These are phyloP conservation scores for Felis chaus DNA, from an alignment of 2,113 vertebrate species.

Conservation along the genomic window DNA sequence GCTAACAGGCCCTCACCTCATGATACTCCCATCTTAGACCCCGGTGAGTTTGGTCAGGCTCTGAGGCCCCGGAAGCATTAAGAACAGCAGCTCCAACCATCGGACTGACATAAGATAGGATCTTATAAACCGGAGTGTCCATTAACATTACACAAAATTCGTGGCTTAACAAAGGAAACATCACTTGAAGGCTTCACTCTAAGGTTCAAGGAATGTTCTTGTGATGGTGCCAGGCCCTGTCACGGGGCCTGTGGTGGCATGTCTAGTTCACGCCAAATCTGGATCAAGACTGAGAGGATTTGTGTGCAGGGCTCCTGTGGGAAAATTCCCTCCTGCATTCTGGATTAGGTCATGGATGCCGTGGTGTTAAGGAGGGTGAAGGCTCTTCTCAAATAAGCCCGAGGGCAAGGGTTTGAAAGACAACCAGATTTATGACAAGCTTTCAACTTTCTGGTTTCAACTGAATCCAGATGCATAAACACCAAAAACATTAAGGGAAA, in stretches of 20 bases:
- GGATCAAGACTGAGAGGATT: background rate
- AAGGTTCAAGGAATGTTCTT: background rate
- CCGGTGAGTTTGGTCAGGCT: background rate
- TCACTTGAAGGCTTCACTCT: background rate
- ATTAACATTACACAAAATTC: conserved; percentile 36
- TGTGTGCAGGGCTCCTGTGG: background rate
- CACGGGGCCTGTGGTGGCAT: background rate
- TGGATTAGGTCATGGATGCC: background rate
- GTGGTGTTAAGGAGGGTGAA: background rate
- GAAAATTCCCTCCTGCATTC: background rate
- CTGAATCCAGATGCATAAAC: background rate
- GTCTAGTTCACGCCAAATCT: background rate
- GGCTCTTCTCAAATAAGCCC: background rate
- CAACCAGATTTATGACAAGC: background rate
- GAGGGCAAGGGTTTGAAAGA: background rate
- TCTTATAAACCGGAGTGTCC: conserved; percentile 35
- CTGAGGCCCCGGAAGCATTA: background rate
- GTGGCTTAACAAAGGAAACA: background rate
- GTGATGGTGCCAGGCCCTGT: background rate
- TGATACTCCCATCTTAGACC: background rate
- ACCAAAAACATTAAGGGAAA: background rate
- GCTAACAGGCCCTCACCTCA: background rate
- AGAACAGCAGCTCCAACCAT: conserved; percentile 25
- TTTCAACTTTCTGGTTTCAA: conserved; percentile 10
- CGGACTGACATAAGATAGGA: conserved; percentile 22